Evolutionary conservation across 1,140 invertebrate genomes (phyloP), one percentile per base, ranked within the genome.

Genomic region (Acromyrmex echinatior): DNA sequence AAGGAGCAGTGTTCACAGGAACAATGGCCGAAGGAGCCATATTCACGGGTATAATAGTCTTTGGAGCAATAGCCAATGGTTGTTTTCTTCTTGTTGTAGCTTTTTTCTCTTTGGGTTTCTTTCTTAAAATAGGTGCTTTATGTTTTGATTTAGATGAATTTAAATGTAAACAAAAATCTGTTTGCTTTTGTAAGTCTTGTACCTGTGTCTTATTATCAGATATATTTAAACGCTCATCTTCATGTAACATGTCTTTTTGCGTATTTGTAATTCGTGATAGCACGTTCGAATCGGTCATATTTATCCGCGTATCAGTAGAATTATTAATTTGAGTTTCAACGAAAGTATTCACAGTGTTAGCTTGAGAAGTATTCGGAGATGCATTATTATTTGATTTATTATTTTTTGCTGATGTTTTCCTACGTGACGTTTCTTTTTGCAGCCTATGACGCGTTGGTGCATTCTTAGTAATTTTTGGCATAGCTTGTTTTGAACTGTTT

Each of bases 71-170:
- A 14, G 16, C n/a, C 6, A n/a, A 14, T 18, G 80, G 49, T 35
- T 91, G 49, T 35, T 91, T 91, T 87, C 74, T 91, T n/a, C 87
- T 88, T 1, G 70, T 91, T 0, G 84, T 87, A 12, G 87, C 12
- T 53, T 91, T 91, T n/a, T 81, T 91, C 16, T 91, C 90, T 56
- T 87, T 91, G 5, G 84, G 25, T 45, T 45, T 45, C 31, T 77
- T 91, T 56, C 78, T 87, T 0, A 39, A 63, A 0, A 25, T 45
- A 2, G 80, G 3, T 35, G 66, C 21, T 16, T 76, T 39, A 68
- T 2, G 73, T 60, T 86, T 90, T 3, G 82, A 14, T 5, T 63
- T 31, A n/a, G 74, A 70, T 4, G 0, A n/a, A 25, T 45, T 10
- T 9, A 58, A 28, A 6, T 78, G 51, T 39, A 28, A 63, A 62